Evolutionary conservation across 2,888 invertebrate genomes (phyloP), one percentile per base, ranked within the genome.

Genomic region (Lasioglossum calceatum): DNA sequence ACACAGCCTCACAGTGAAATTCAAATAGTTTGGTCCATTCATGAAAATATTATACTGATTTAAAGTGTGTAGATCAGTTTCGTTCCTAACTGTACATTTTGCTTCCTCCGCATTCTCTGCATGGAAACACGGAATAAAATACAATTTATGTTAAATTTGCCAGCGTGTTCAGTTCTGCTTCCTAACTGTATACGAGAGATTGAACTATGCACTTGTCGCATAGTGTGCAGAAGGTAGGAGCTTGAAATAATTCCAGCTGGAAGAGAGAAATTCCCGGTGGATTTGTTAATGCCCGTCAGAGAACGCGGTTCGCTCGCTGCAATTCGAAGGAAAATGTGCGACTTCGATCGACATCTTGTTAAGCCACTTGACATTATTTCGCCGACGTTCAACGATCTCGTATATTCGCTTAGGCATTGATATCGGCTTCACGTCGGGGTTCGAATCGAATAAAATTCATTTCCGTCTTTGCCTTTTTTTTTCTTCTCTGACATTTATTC

Each of bases 331-430:
- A 72, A 89, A 85, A 87, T 54, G 58, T 77, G 79, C 71, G 82
- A 80, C 75, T 77, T 85, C 85, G 84, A 89, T 84, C 89, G 77
- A 82, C 87, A 79, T 84, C 81, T 89, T 87, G 86, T 87, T 76
- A 74, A 79, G 67, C 81, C 78, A 84, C 87, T 89, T 89, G 88
- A 89, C 88, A 86, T 86, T 87, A 88, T 89, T 87, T 84, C 77
- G 71, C 39, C 77, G 74, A 67, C 78, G 81, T 85, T 84, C 87
- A 70, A 77, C 70, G 47, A 82, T 87, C 79, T 75, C 80, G 76
- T 77, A 82, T 88, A 81, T 75, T 85, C 81, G 71, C 19, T 77
- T 64, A 79, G 61, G 64, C 77, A 64, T 58, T 76, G 44, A 75
- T 44, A 32, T 74, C 71, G 36, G 54, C 19, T 80, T 77, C 76